Percentiles rank a stretch among this genome's conserved stretches.
These are phyloP conservation scores for Eumeta japonica DNA, from an alignment of 1,140 invertebrate genomes.

Conservation along the genomic window DNA sequence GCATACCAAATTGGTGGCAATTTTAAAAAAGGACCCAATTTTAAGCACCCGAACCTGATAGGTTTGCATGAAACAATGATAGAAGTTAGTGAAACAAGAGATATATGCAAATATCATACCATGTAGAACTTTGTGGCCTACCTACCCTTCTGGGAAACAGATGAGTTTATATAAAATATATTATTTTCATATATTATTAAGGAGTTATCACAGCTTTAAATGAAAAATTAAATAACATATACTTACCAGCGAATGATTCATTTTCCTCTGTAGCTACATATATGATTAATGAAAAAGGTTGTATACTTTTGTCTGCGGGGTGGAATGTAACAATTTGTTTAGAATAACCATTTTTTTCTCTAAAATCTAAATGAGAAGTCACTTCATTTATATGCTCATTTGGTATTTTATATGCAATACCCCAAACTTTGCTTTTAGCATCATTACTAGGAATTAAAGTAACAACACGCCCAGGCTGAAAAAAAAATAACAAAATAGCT, in stretches of 20 bases:
- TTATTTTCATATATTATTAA: too few species aligned
- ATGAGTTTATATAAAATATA: too few species aligned
- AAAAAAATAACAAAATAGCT: slow-evolving; percentile 18
- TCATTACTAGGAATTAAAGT: slow-evolving; percentile 73
- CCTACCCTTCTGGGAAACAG: too few species aligned
- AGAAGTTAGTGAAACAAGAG: too few species aligned
- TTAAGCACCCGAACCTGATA: too few species aligned
- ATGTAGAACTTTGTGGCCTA: too few species aligned
- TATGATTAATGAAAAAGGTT: slow-evolving; percentile 72
- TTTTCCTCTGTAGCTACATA: slow-evolving; percentile 82
- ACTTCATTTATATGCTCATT: slow-evolving; percentile 68
- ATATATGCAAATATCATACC: too few species aligned
- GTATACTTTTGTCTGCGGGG: slow-evolving; percentile 53
- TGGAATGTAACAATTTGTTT: slow-evolving; percentile 69
- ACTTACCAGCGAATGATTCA: slow-evolving; percentile 67
- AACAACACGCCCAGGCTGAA: slow-evolving; percentile 86
- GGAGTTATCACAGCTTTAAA: too few species aligned
- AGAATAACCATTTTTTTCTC: slow-evolving; percentile 89
- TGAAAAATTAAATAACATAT: background rate
- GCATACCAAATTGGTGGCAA: too few species aligned
- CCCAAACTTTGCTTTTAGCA: slow-evolving; percentile 75
- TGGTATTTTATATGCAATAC: slow-evolving; percentile 85
- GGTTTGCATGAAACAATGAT: too few species aligned
- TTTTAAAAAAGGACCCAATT: too few species aligned
- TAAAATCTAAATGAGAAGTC: slow-evolving; percentile 77